Evolutionary conservation across 2,888 invertebrate species (phyloP).

Genomic region (Hypomecis atomaria): DNA sequence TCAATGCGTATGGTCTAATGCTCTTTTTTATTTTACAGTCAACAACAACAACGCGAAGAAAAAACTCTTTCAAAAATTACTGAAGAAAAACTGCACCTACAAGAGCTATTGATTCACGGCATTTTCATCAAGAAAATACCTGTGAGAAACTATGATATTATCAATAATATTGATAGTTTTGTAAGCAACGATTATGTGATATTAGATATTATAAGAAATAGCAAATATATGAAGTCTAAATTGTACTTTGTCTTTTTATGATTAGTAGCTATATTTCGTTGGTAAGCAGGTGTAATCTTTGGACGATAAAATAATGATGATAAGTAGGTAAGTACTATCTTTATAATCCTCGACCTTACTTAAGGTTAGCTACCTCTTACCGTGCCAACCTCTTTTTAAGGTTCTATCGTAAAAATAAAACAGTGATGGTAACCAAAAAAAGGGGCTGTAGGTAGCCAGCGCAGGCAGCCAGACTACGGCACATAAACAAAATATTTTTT

Average conservation of each 20-base stretch:
- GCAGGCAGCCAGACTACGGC: too few species aligned
- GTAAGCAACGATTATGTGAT: conserved; percentile 39
- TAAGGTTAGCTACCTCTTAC: too few species aligned
- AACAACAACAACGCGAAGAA: background rate
- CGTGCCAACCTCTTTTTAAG: too few species aligned
- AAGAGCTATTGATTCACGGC: conserved; percentile 24
- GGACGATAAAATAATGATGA: too few species aligned
- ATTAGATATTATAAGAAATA: conserved; percentile 29
- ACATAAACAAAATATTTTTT: too few species aligned
- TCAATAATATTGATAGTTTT: conserved; percentile 14
- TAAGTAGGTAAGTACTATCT: too few species aligned
- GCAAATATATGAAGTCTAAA: conserved; percentile 41
- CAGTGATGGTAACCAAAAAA: too few species aligned
- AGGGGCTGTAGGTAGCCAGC: too few species aligned
- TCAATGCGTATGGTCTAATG: background rate
- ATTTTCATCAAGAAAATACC: conserved; percentile 18
- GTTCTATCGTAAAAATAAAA: too few species aligned
- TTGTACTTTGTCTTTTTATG: conserved; percentile 21
- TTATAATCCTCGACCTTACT: too few species aligned
- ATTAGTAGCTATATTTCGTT: background rate
- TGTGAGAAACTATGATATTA: conserved; percentile 1
- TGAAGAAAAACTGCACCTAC: conserved; percentile 3
- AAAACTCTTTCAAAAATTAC: background rate
- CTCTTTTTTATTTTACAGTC: conserved; percentile 12
- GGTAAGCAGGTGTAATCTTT: too few species aligned